Evolutionary conservation across 2,888 invertebrate species (phyloP).

Genomic region (Microctonus brassicae): DNA sequence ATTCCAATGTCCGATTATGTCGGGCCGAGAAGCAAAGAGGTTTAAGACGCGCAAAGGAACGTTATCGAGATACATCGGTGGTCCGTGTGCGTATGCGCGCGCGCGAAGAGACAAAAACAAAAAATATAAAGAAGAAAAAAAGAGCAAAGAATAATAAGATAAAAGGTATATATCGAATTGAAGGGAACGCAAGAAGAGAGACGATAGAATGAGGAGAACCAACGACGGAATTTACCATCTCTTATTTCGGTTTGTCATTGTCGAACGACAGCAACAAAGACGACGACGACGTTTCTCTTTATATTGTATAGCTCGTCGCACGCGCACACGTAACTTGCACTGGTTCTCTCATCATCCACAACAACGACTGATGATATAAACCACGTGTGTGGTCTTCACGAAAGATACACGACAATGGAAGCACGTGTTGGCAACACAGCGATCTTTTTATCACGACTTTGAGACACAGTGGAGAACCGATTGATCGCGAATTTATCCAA

Average conservation of each 20-base stretch:
- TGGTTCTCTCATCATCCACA: constrained; percentile 19
- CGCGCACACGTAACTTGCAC: background rate
- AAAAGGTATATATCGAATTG: background rate
- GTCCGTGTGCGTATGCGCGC: constrained; percentile 12
- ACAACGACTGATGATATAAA: constrained; percentile 17
- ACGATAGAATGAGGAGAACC: constrained; percentile 22
- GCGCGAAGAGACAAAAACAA: constrained; percentile 25
- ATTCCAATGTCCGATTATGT: constrained; percentile 8
- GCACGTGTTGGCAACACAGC: constrained; percentile 49
- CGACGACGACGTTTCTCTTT: constrained; percentile 24
- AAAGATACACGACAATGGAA: constrained; percentile 37
- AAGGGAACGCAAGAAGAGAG: background rate
- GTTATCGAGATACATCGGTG: constrained; percentile 21
- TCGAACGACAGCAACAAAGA: background rate
- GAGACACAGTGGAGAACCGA: constrained; percentile 18
- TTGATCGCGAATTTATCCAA: constrained; percentile 25
- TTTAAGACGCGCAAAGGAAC: background rate
- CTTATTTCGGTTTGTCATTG: constrained; percentile 46
- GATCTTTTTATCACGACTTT: constrained; percentile 39
- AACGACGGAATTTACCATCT: constrained; percentile 42
- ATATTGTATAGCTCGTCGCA: constrained; percentile 34
- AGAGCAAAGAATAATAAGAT: constrained; percentile 20
- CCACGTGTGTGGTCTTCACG: constrained; percentile 47
- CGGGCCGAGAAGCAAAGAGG: background rate
- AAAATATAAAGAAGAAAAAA: background rate